phyloP scores from a whole-genome alignment of 2,113 vertebrate species.

The Callospermophilus lateralis region DNA sequence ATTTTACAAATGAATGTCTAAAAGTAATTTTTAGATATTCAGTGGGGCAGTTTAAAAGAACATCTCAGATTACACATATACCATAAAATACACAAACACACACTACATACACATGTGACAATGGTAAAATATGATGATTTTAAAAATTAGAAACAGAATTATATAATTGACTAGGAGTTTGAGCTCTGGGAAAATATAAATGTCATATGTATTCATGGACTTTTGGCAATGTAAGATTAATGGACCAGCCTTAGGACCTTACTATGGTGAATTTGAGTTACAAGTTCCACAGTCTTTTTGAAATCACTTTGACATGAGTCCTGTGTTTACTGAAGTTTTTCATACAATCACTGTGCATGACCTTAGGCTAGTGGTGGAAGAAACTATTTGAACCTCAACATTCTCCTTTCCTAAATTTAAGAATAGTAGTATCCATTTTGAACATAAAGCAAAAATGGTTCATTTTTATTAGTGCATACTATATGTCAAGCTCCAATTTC shows the following conservation, averaged over 20 bases:
- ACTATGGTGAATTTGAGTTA: neutral
- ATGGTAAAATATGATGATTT: neutral
- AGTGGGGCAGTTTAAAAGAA: neutral
- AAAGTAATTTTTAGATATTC: neutral
- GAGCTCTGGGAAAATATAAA: neutral
- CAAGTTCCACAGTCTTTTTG: neutral
- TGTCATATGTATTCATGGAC: neutral
- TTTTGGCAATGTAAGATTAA: neutral
- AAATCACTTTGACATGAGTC: conserved; percentile 26
- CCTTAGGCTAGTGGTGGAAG: neutral
- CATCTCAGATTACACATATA: neutral
- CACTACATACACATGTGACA: neutral
- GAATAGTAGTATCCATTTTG: neutral
- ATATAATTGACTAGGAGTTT: neutral
- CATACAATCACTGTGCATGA: neutral
- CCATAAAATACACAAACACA: too few species aligned
- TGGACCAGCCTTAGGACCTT: neutral
- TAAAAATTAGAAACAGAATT: conserved; percentile 42
- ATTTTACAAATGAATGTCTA: too few species aligned
- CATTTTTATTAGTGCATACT: neutral
- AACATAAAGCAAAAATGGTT: neutral
- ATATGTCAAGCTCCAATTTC: neutral
- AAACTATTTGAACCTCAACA: neutral
- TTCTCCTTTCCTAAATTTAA: neutral
- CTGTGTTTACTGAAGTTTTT: neutral